These are phyloP conservation scores for Amazona guildingii DNA, from an alignment of 2,113 vertebrate genomes.

Conservation along the genomic window DNA sequence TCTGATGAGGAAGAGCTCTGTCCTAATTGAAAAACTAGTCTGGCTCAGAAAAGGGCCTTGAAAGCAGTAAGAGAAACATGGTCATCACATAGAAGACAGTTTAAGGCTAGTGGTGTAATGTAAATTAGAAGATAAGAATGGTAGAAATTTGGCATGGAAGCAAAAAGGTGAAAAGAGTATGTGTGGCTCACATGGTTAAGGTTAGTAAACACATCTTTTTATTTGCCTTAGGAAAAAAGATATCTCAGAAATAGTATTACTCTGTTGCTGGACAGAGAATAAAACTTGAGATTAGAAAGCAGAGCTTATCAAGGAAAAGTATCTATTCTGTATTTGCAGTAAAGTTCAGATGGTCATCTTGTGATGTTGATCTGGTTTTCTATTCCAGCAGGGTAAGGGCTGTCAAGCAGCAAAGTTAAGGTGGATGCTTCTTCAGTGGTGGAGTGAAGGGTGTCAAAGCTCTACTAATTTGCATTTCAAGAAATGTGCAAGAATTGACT, in stretches of 20 bases:
- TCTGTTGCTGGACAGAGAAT: neutral
- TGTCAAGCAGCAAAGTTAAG: neutral
- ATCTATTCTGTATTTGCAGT: neutral
- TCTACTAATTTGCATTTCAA: neutral
- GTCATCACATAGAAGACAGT: neutral
- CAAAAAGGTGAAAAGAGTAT: neutral
- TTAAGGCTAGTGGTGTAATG: neutral
- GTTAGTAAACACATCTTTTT: neutral
- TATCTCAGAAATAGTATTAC: neutral
- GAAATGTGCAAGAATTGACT: neutral
- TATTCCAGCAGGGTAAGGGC: neutral
- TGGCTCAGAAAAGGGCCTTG: neutral
- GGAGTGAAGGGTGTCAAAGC: neutral
- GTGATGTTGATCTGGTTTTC: neutral
- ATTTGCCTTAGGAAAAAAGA: neutral
- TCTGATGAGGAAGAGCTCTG: neutral
- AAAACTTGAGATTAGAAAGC: neutral
- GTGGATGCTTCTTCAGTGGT: neutral
- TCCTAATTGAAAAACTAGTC: neutral
- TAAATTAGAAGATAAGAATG: neutral
- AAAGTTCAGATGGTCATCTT: neutral
- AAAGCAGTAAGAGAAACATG: neutral
- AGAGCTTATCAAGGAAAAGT: neutral
- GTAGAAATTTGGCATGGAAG: neutral
- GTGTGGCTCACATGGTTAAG: neutral